Evolutionary conservation across 2,113 vertebrate species (phyloP).

Genomic region (Calidris pygmaea): DNA sequence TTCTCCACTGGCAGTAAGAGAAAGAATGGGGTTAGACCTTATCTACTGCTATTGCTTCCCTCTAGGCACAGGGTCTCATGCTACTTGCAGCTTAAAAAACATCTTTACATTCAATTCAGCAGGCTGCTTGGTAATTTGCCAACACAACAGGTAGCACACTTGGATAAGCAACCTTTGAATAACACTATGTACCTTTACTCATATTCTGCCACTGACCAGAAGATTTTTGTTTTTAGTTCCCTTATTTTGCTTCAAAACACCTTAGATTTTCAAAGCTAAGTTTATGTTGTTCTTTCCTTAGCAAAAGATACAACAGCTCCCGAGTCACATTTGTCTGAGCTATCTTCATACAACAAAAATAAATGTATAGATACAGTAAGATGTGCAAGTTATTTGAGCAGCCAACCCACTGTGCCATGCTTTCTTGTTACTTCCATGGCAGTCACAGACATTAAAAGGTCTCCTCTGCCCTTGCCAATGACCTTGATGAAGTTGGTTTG

Average conservation of each 20-base stretch:
- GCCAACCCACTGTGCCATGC: not conserved
- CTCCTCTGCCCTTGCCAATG: not conserved
- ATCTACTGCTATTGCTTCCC: not conserved
- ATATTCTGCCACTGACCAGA: not conserved
- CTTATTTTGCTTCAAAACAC: not conserved
- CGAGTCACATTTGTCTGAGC: not conserved
- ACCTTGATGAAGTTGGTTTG: not conserved
- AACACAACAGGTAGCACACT: not conserved
- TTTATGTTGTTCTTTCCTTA: not conserved
- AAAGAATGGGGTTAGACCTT: not conserved
- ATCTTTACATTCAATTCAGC: not conserved
- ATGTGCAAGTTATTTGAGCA: not conserved
- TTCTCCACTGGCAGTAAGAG: not conserved
- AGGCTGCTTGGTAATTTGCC: not conserved
- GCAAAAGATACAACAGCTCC: not conserved
- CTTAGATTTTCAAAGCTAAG: not conserved
- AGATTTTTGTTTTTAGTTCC: not conserved
- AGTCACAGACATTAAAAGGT: not conserved
- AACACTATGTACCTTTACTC: not conserved
- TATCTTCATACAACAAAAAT: not conserved
- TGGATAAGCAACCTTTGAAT: not conserved
- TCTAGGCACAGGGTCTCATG: not conserved
- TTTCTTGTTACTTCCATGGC: not conserved
- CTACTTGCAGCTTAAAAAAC: not conserved
- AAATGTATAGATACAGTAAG: not conserved